Base-by-base conservation (phyloP, 2,888 invertebrate genomes). In the Coecobrya sp. region DNA sequence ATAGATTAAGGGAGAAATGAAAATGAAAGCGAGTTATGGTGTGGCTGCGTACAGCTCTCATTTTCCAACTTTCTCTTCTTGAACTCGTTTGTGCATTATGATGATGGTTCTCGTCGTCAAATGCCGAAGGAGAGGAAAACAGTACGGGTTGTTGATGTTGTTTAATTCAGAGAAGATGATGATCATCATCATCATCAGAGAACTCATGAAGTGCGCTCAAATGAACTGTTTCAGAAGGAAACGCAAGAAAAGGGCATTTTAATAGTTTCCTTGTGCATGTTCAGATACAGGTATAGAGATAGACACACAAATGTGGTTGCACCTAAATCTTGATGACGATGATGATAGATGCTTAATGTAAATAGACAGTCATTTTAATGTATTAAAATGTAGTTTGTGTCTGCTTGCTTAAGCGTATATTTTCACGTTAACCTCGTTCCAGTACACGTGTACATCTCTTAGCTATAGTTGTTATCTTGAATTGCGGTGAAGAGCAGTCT, bases 1-100 rank as follows among this genome's bases (percentile, higher is more conserved):
- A 88, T 88, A 68, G 79, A 88, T 88, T 88, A 79, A 68, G 81
- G 81, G 68, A 68, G 88, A 42, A 88, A 79, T 49, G 88, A 81
- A 88, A 81, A 81, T 88, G 62, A 82, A 65, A 3, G 55, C 81
- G 11, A 81, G 36, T 59, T 81, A 59, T n/a, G 36, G 52, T n/a
- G 42, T 42, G 16, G 25, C 16, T 49, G 36, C 27, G 52, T 27
- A 49, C 27, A 42, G 68, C 7, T n/a, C 25, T 62, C 59, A 19
- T 13, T 59, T 19, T 59, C 22, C 19, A 8, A 0, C 22, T 59
- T 13, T 22, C 59, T 59, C 59, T 2, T 59, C 19, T 59, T 8
- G 1, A 22, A 19, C 59, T 59, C 59, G 1, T 59, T 19, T 22
- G 22, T 59, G 19, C 22, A 19, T 8, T 25, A 11, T 59, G 1